Evolutionary conservation across 1,140 invertebrate genomes (phyloP), one percentile per base, ranked within the genome.

Genomic region (Limonius californicus): DNA sequence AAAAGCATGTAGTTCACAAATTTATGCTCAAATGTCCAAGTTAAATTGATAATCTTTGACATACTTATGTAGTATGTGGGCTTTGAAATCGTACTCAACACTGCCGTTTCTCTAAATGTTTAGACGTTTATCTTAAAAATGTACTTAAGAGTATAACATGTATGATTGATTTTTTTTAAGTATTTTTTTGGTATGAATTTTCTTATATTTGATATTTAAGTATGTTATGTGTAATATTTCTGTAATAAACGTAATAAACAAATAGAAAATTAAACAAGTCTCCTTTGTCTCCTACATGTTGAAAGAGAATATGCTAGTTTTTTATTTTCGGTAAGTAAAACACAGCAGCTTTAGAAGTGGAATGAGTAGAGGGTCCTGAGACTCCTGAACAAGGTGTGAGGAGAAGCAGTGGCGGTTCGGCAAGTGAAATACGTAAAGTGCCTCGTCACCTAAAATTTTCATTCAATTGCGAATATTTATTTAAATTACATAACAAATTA

Each of bases 31-130:
- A 71, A 66, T 70, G 65, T 68, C 70, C 66, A 70, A 66, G 39
- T 65, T 32, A 27, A 56, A 62, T 64, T 32, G 16, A 50, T 50
- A 60, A 65, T 65, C 62, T 67, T 66, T 61, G 45, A 61, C 59
- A 57, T 54, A 62, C 47, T 59, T 62, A 59, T 65, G 59, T 68
- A 69, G 61, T 64, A 69, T 64, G 65, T 66, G 69, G 68, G 70
- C 68, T 69, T n/a, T 72, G 21, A 62, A 68, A 69, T 69, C 63
- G 59, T 70, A 69, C 63, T 70, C 62, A 72, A 70, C 70, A 72
- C 70, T 72, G 70, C 70, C 70, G 69, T 70, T 69, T 70, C 63
- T 69, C 66, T 70, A 67, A 67, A 65, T 68, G 67, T 66, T 32
- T 56, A 35, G 27, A 30, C 30, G 32, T 56, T 55, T 23, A 55